Percentiles rank a stretch among this genome's conserved stretches.
phyloP scores from a whole-genome alignment of 2,797 vertebrate species.

The Pseudopleuronectes americanus region DNA sequence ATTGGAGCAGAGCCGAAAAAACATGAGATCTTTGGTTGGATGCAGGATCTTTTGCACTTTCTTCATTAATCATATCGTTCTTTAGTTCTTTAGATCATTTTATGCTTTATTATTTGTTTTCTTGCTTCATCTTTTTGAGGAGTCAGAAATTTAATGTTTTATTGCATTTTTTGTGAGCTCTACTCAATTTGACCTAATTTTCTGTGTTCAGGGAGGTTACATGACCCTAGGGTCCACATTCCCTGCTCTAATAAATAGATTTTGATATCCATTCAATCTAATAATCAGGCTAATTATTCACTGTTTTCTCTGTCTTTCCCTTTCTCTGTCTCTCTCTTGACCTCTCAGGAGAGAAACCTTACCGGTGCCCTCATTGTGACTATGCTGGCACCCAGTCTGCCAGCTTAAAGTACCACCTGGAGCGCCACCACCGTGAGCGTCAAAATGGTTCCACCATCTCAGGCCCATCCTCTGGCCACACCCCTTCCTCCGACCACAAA shows the following conservation, averaged over 20 bases:
- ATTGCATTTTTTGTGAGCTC: conserved; percentile 68
- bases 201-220: conserved; percentile 79
- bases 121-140: background rate
- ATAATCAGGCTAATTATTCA: conserved; percentile 84
- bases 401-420: conserved; percentile 97
- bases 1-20: conserved; percentile 39
- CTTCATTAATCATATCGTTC: background rate
- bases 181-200: conserved; percentile 79
- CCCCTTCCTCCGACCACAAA: conserved; percentile 91
- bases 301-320: conserved; percentile 67
- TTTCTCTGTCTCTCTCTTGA: conserved; percentile 69
- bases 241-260: conserved; percentile 81
- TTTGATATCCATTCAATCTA: conserved; percentile 80
- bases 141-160: conserved; percentile 25
- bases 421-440: conserved; percentile 95
- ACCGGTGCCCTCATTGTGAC: conserved; percentile 98
- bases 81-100: conserved; percentile 41
- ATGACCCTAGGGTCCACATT: conserved; percentile 81
- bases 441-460: conserved; percentile 92
- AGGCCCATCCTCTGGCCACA: conserved; percentile 84
- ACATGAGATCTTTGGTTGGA: background rate
- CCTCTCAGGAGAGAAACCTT: conserved; percentile 96
- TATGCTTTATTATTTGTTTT: conserved; percentile 16
- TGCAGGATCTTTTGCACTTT: conserved; percentile 56
- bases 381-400: conserved; percentile 99